These are phyloP conservation scores for Mechanitis mazaeus DNA, from an alignment of 2,888 invertebrate species.

Conservation along the genomic window DNA sequence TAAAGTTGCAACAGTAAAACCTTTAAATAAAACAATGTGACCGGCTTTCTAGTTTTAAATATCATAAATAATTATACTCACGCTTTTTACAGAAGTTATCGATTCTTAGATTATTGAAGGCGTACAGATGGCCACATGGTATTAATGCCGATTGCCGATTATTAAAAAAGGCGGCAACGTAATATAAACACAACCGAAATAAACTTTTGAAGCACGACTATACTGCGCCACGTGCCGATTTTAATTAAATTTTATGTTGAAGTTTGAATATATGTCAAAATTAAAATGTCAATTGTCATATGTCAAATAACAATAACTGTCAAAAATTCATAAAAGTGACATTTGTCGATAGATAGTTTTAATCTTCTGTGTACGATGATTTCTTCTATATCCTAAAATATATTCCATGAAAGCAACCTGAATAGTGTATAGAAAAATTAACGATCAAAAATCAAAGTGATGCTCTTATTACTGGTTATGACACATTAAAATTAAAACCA, in stretches of 20 bases:
- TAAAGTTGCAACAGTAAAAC: constrained; percentile 10
- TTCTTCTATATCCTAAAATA: too few relatives aligned
- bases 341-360: too few relatives aligned
- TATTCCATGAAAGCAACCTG: too few relatives aligned
- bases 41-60: constrained; percentile 15
- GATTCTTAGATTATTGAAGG: constrained; percentile 1
- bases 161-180: constrained; percentile 15
- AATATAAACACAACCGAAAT: constrained; percentile 14
- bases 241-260: constrained; percentile 8
- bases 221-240: constrained; percentile 19
- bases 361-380: too few relatives aligned
- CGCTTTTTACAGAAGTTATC: constrained; percentile 9
- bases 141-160: constrained; percentile 3
- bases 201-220: constrained; percentile 12
- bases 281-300: background rate
- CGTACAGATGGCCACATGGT: constrained; percentile 14
- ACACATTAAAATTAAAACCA: too few relatives aligned
- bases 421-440: too few relatives aligned
- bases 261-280: constrained; percentile 2
- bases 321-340: background rate
- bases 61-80: constrained; percentile 10
- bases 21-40: constrained; percentile 8
- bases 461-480: too few relatives aligned
- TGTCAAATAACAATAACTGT: background rate
- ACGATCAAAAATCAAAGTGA: too few relatives aligned